Evolutionary conservation across 2,797 vertebrate species (phyloP).

Genomic region (Mormyrops attenuatus): DNA sequence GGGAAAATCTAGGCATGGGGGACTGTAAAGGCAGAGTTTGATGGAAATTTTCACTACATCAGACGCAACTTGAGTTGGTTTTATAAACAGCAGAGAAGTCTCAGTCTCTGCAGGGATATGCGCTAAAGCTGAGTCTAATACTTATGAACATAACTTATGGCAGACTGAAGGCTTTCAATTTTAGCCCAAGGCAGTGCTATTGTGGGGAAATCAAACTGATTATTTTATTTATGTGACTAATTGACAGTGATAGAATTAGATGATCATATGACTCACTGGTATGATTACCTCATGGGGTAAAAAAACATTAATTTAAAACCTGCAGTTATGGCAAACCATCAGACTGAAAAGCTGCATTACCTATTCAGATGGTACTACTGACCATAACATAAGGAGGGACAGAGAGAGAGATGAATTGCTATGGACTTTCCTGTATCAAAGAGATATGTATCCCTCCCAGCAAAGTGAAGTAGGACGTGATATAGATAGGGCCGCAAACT

Average conservation of each 20-base stretch:
- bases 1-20: neutral
- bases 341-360: neutral
- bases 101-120: neutral
- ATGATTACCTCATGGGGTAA: neutral
- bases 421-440: neutral
- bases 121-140: constrained; percentile 12
- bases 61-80: neutral
- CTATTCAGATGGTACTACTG: neutral
- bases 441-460: neutral
- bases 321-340: neutral
- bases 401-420: neutral
- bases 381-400: neutral
- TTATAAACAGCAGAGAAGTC: neutral
- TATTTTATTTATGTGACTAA: neutral
- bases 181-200: neutral
- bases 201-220: neutral
- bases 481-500: neutral
- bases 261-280: neutral
- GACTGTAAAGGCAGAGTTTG: neutral
- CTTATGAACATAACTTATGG: neutral
- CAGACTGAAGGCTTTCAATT: neutral
- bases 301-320: neutral
- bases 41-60: neutral
- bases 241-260: neutral
- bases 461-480: neutral